Evolutionary conservation across 2,113 vertebrate genomes (phyloP), one percentile per base, ranked within the genome.

Genomic region (Festucalex cinctus): DNA sequence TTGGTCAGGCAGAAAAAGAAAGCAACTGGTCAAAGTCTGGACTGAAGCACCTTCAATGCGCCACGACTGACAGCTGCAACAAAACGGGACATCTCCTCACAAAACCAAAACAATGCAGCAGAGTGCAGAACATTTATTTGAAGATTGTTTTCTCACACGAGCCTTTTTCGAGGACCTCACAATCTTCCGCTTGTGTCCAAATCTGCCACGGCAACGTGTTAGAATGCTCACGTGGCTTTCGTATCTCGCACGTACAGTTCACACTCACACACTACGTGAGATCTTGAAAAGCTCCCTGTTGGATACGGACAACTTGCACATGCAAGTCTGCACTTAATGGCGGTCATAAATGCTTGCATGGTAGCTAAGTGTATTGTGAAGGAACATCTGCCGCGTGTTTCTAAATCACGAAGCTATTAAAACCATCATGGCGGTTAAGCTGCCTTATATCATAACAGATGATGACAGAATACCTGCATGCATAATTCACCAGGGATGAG

Each of bases 401-500:
- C n/a, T n/a, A n/a, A n/a, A n/a, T n/a, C n/a, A n/a, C n/a, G n/a
- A 57, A 64, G 78, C 81, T 74, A 84, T 86, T 88, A 85, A 74
- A 79, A 71, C 69, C 74, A 86, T 83, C 81, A 85, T 80, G 81
- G 85, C 76, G 76, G 80, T 82, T 82, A 68, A 69, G 68, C 73
- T 78, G 54, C 76, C 86, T 82, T 83, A 83, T 78, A 79, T 66
- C 3, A 41, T 44, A 70, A 77, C 59, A 83, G 85, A 85, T 82
- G 83, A 83, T 84, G 71, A 84, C 68, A 79, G 76, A 83, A 83
- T 74, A 81, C 69, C 65, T 74, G 65, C 71, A 77, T 80, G 83
- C 74, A 85, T 89, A 86, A 86, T 84, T 88, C 81, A 86, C 74
- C 43, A 59, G 81, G 76, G 78, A 89, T 76, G 16, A 57, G 63